Conservation (phyloP, 1,140 invertebrate genomes). For the Drosophila sechellia region DNA sequence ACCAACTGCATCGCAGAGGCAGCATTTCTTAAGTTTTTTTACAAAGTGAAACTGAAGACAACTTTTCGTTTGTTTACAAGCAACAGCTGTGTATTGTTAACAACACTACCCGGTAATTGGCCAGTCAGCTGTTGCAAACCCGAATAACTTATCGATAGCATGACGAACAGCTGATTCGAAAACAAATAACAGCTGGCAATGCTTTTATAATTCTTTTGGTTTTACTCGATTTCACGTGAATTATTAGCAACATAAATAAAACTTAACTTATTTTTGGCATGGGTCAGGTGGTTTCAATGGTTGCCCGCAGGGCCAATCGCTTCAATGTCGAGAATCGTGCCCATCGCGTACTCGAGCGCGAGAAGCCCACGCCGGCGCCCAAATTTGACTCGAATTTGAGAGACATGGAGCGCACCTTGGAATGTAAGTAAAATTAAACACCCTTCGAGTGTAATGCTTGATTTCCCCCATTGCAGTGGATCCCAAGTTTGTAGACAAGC, state of each 20-base stretch:
- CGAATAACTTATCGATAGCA: background rate
- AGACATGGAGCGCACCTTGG: constrained; percentile 87
- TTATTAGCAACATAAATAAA: constrained; percentile 20
- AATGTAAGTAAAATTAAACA: constrained; percentile 84
- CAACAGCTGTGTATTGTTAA: constrained; percentile 11
- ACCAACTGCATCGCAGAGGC: constrained; percentile 40
- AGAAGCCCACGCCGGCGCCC: constrained; percentile 89
- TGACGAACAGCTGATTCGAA: constrained; percentile 6
- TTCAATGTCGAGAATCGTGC: constrained; percentile 91
- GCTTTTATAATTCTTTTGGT: constrained; percentile 55
- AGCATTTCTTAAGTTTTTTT: constrained; percentile 42
- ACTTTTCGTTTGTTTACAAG: constrained; percentile 54
- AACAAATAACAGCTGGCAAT: constrained; percentile 21
- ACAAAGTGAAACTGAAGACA: background rate
- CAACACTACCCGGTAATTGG: constrained; percentile 17
- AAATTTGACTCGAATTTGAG: constrained; percentile 86
- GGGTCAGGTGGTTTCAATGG: constrained; percentile 85
- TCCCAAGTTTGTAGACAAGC: constrained; percentile 86
- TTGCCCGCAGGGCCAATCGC: constrained; percentile 85
- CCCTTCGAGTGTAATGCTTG: background rate
- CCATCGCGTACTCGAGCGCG: constrained; percentile 87
- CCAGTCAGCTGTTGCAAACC: background rate
- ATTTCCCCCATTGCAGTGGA: constrained; percentile 85
- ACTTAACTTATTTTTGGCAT: constrained; percentile 62
- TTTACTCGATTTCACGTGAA: constrained; percentile 1